Percentiles rank a stretch among this genome's conserved stretches.
These are phyloP conservation scores for Amblyraja radiata DNA, from an alignment of 2,797 vertebrate species.

Conservation along the genomic window DNA sequence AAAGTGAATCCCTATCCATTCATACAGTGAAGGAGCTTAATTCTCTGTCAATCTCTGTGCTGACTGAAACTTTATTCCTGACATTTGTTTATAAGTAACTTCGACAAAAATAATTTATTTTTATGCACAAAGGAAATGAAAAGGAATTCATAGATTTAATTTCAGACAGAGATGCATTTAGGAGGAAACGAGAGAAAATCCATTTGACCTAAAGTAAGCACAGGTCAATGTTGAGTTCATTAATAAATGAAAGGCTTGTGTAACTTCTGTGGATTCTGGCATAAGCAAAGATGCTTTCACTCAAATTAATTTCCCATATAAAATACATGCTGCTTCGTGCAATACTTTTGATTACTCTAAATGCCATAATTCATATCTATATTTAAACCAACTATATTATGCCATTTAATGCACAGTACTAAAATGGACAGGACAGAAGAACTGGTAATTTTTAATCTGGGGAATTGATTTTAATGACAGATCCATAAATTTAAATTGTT, in stretches of 20 bases:
- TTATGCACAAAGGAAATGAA: not conserved
- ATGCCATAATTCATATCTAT: not conserved
- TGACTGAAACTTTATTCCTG: not conserved
- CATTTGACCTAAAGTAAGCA: conserved; percentile 20
- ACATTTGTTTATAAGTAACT: conserved; percentile 28
- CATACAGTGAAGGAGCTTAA: not conserved
- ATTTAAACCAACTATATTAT: not conserved
- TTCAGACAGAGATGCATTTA: conserved; percentile 13
- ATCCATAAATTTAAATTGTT: no score
- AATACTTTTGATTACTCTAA: not conserved
- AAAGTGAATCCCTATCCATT: not conserved
- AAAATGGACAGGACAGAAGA: no score
- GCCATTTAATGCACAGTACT: no score
- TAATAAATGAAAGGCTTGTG: not conserved
- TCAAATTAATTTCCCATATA: not conserved
- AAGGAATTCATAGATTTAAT: conserved; percentile 28
- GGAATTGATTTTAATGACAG: no score
- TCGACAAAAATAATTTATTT: conserved; percentile 29
- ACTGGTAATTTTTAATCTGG: no score
- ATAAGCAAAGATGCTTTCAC: not conserved
- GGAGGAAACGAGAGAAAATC: conserved; percentile 4
- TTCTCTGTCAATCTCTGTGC: not conserved
- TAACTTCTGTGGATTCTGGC: not conserved
- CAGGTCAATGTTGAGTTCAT: conserved; percentile 7
- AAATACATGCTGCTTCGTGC: not conserved